These are phyloP conservation scores for Epizoanthus stellaris DNA, from an alignment of 92 coral and sea anemone species.

Conservation along the genomic window DNA sequence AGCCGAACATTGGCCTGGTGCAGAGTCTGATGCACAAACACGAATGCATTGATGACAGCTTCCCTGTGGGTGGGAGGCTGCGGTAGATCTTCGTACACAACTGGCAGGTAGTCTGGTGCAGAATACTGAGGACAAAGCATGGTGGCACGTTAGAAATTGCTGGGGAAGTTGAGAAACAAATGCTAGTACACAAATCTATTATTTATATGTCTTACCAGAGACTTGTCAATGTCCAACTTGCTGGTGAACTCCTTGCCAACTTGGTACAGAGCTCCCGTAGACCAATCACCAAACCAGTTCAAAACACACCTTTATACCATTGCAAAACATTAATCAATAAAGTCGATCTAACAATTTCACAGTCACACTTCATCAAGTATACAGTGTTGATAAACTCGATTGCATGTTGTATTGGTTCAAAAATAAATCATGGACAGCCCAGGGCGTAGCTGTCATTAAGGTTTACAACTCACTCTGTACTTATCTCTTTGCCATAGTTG, in stretches of 20 bases:
- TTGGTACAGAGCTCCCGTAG: constrained; percentile 98
- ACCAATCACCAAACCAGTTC: constrained; percentile 99
- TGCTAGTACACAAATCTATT: neutral
- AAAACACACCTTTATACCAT: constrained; percentile 80
- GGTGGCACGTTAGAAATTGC: neutral
- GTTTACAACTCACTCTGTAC: too few species aligned
- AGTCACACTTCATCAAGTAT: too few species aligned
- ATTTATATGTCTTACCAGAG: constrained; percentile 66
- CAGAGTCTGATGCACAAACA: constrained; percentile 96
- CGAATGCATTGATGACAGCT: constrained; percentile 97
- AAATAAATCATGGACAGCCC: too few species aligned
- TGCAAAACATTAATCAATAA: neutral
- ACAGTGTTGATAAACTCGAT: too few species aligned
- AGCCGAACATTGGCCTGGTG: constrained; percentile 94
- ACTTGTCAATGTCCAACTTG: constrained; percentile 96
- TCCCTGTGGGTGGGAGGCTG: constrained; percentile 96
- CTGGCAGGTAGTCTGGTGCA: constrained; percentile 96
- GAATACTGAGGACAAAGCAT: constrained; percentile 68
- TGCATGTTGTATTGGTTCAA: too few species aligned
- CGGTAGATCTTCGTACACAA: constrained; percentile 93
- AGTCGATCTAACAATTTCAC: neutral
- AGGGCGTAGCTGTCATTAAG: too few species aligned
- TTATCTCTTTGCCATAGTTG: too few species aligned
- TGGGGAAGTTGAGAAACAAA: neutral
- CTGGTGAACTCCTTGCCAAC: constrained; percentile 99